phyloP scores from a whole-genome alignment of 2,888 invertebrate species.

The Pollenia angustigena region DNA sequence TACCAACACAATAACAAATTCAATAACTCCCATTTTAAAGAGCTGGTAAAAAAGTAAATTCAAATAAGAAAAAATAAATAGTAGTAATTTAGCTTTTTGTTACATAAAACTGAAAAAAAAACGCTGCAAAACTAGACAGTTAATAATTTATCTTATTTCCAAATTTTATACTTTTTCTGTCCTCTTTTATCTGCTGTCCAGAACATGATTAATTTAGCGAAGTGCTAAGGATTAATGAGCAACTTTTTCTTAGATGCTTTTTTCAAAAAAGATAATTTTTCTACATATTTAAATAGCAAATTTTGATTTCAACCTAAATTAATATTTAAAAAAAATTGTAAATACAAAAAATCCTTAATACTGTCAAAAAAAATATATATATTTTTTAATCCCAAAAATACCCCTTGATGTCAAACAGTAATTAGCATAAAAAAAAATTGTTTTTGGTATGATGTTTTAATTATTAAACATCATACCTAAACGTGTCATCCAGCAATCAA shows the following conservation, averaged over 20 bases:
- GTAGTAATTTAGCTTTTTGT: background rate
- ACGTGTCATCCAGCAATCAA: no score
- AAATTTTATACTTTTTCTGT: background rate
- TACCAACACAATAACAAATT: no score
- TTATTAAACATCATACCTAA: no score
- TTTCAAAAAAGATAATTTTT: background rate
- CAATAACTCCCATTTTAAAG: no score
- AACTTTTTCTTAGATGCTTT: background rate
- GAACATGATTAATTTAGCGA: slow-evolving; percentile 39
- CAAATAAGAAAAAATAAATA: background rate
- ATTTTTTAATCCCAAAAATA: background rate
- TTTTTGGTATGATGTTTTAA: no score
- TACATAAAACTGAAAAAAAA: background rate
- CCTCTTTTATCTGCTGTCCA: slow-evolving; percentile 8
- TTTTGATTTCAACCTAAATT: no score
- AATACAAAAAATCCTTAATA: no score
- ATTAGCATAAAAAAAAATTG: background rate
- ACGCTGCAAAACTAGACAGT: background rate
- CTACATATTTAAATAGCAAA: no score
- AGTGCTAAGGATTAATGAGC: slow-evolving; percentile 32
- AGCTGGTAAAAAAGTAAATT: no score
- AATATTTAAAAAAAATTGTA: no score
- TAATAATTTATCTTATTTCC: slow-evolving; percentile 33
- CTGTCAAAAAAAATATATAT: no score
- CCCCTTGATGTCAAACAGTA: background rate